A percentile compares a stretch with the other conserved stretches of the same genome.
Conservation (phyloP, 2,888 invertebrate species). For the Parnassius mnemosyne region DNA sequence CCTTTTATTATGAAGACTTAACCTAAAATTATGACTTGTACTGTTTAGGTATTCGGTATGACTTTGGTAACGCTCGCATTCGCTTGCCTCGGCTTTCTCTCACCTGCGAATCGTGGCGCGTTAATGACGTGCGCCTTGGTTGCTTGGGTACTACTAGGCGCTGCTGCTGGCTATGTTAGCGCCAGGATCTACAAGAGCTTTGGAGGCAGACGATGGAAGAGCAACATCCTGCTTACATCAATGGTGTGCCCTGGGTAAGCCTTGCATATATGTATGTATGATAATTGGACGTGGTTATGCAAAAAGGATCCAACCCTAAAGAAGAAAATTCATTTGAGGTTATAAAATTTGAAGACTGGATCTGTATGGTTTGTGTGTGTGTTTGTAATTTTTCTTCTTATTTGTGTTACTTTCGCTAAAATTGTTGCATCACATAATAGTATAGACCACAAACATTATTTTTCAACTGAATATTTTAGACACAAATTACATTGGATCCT, state of each 20-base stretch:
- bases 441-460: no score
- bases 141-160: constrained; percentile 97
- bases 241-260: constrained; percentile 89
- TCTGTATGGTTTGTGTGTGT: no score
- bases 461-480: no score
- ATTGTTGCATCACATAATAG: no score
- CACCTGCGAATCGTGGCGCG: constrained; percentile 98
- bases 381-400: no score
- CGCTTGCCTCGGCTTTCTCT: constrained; percentile 99
- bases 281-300: no score
- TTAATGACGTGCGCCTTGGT: constrained; percentile 99
- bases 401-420: no score
- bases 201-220: constrained; percentile 99
- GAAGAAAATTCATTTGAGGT: no score
- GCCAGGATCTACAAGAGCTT: constrained; percentile 99
- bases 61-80: constrained; percentile 96
- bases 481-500: no score
- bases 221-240: constrained; percentile 97
- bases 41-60: constrained; percentile 89
- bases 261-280: not conserved
- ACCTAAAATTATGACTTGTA: not conserved
- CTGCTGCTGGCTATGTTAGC: constrained; percentile 97
- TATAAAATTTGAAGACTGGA: no score
- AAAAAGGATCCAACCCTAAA: no score
- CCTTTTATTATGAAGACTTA: no score